A percentile compares a stretch with the other conserved stretches of the same genome.
Evolutionary conservation across 2,113 vertebrate genomes (phyloP).

Genomic region (Eretmochelys imbricata): DNA sequence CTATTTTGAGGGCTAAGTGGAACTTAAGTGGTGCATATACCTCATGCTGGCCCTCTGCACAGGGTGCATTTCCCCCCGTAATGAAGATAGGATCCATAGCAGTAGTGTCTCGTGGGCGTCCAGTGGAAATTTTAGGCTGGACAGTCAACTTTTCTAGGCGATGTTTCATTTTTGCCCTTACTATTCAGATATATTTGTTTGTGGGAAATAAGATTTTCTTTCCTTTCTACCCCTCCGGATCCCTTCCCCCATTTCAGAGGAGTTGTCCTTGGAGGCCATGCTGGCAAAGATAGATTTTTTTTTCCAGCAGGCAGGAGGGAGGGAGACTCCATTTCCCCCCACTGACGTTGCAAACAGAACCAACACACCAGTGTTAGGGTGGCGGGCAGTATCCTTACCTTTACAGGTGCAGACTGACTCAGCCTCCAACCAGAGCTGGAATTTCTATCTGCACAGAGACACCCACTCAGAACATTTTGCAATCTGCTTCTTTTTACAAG

Average conservation of each 20-base stretch:
- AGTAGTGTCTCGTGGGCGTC: background rate
- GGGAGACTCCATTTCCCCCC: background rate
- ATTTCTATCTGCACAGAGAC: background rate
- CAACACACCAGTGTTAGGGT: background rate
- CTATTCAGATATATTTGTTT: background rate
- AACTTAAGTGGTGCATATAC: background rate
- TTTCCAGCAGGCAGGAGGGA: background rate
- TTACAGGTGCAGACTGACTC: background rate
- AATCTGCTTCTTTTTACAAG: background rate
- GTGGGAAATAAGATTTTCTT: background rate
- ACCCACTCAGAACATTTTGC: background rate
- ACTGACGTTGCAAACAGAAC: background rate
- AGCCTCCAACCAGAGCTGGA: background rate
- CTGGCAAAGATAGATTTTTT: conserved; percentile 41
- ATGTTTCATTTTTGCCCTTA: background rate
- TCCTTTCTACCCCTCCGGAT: background rate
- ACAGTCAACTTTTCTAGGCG: background rate
- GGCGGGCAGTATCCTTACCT: background rate
- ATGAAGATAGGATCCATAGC: background rate
- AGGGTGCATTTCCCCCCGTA: background rate
- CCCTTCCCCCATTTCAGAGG: background rate
- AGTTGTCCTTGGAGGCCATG: conserved; percentile 30
- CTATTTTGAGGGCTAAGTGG: background rate
- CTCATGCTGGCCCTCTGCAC: no score
- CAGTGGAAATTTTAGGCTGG: background rate